A percentile compares a stretch with the other conserved stretches of the same genome.
Evolutionary conservation across 2,797 vertebrate species (phyloP).

Genomic region (Pantherophis vulpinus): DNA sequence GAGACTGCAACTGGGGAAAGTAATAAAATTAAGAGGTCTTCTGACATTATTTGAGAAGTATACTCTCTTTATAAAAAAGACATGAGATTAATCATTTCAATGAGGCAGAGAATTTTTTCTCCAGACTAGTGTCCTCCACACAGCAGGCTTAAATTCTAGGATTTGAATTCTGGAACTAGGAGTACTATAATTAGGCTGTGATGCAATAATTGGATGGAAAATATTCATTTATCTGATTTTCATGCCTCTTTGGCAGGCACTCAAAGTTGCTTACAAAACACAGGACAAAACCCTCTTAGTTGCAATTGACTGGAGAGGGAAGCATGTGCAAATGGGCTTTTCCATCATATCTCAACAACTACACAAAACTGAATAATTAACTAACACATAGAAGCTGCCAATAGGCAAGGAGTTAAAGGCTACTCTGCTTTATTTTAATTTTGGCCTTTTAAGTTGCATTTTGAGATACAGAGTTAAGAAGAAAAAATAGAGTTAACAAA

Average conservation of each 20-base stretch:
- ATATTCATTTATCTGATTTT: background rate
- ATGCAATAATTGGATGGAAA: background rate
- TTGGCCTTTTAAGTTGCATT: background rate
- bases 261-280: background rate
- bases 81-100: background rate
- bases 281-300: background rate
- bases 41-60: constrained; percentile 18
- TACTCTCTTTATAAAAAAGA: constrained; percentile 25
- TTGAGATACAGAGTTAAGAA: background rate
- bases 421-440: fast-evolving
- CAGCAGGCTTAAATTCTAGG: background rate
- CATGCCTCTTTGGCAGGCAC: background rate
- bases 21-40: constrained; percentile 8
- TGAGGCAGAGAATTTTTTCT: background rate
- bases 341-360: background rate
- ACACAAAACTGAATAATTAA: background rate
- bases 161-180: background rate
- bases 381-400: background rate
- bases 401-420: background rate
- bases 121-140: background rate
- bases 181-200: background rate
- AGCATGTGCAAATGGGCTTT: background rate
- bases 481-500: background rate
- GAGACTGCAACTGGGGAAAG: background rate
- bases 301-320: background rate